Conservation (phyloP, 2,797 vertebrate species). For the Cirrhinus mrigala region DNA sequence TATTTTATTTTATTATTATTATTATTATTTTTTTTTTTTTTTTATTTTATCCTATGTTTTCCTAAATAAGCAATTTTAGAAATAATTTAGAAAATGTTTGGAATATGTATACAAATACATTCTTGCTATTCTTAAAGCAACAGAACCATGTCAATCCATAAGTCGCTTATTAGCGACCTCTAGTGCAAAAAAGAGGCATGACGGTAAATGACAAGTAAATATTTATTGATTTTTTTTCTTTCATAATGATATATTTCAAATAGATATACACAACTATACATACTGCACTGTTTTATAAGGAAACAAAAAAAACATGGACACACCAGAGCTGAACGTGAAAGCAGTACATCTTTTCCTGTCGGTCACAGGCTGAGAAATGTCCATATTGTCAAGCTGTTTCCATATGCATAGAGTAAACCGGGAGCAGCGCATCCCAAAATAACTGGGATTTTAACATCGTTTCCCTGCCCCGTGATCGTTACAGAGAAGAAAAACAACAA, state of each 20-base stretch:
- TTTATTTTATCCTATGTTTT: no score
- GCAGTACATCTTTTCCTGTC: conserved; percentile 67
- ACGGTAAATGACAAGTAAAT: no score
- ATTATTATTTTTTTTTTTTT: no score
- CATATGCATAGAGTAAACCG: conserved; percentile 59
- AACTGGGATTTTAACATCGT: conserved; percentile 13
- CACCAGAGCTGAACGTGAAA: conserved; percentile 69
- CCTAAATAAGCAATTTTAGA: no score
- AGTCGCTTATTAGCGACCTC: no score
- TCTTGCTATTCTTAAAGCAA: no score
- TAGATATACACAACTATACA: conserved; percentile 79
- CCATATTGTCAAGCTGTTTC: conserved; percentile 47
- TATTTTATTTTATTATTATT: no score
- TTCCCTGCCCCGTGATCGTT: background rate
- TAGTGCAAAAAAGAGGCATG: no score
- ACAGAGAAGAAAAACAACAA: conserved; percentile 14
- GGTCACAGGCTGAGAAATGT: conserved; percentile 64
- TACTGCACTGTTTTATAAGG: conserved; percentile 68
- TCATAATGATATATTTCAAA: conserved; percentile 71
- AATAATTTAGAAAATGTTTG: no score
- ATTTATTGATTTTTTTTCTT: no score
- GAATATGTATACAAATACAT: no score
- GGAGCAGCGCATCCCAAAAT: conserved; percentile 5
- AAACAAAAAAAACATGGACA: conserved; percentile 60
- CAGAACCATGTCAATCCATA: no score